Evolutionary conservation across 2,113 vertebrate species (phyloP).

Genomic region (Lophotis ruficrista): DNA sequence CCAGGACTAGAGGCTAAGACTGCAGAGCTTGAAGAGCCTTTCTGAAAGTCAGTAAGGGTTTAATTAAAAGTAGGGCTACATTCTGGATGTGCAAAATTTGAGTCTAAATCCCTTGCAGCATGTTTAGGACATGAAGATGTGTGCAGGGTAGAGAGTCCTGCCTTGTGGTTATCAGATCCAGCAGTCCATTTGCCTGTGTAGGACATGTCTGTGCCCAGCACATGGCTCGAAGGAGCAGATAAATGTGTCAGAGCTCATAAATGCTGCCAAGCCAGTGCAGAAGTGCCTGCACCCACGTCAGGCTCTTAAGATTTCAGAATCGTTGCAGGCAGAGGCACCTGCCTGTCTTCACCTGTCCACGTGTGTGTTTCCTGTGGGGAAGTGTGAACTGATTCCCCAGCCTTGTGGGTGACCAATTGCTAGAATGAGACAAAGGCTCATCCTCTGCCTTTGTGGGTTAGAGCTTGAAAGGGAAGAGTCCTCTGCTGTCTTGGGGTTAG

Average conservation of each 20-base stretch:
- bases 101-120: neutral
- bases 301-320: neutral
- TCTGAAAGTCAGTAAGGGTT: neutral
- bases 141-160: neutral
- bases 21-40: neutral
- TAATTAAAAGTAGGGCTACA: neutral
- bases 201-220: neutral
- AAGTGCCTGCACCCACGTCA: neutral
- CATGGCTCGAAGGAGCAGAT: neutral
- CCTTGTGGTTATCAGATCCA: neutral
- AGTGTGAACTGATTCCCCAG: neutral
- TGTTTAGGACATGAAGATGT: neutral
- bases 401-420: rapidly evolving
- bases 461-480: neutral
- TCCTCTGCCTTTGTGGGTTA: neutral
- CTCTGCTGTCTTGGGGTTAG: neutral
- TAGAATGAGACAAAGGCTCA: neutral
- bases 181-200: neutral
- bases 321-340: neutral
- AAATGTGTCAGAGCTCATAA: neutral
- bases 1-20: neutral
- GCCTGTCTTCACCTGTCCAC: neutral
- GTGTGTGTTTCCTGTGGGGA: rapidly evolving
- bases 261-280: neutral
- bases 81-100: neutral